Evolutionary conservation across 2,113 vertebrate species (phyloP).

Genomic region (Eira barbara): DNA sequence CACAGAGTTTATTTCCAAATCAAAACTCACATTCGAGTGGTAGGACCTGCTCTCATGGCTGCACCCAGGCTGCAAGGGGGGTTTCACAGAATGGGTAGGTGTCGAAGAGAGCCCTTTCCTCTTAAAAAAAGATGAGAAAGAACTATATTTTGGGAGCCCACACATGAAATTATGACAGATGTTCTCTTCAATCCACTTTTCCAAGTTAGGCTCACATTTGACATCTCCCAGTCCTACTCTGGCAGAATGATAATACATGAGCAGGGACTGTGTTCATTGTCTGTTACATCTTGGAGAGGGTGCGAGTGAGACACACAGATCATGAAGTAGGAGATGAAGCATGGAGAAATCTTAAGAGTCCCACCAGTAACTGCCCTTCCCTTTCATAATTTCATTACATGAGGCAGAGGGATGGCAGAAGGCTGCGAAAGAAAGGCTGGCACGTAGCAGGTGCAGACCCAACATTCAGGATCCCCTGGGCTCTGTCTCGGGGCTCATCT

Average conservation of each 20-base stretch:
- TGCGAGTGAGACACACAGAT: neutral
- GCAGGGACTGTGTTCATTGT: neutral
- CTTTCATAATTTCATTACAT: neutral
- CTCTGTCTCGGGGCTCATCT: neutral
- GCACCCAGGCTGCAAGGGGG: neutral
- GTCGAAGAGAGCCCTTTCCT: neutral
- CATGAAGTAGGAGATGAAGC: neutral
- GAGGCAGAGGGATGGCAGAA: neutral
- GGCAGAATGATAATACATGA: neutral
- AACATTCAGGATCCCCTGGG: neutral
- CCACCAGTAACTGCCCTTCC: neutral
- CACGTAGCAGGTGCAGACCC: no score
- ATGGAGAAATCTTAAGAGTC: neutral
- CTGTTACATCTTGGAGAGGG: neutral
- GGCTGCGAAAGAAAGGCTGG: neutral
- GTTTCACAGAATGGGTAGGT: neutral
- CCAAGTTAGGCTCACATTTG: neutral
- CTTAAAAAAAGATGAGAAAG: neutral
- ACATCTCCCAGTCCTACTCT: neutral
- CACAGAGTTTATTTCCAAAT: neutral
- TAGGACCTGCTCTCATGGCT: neutral
- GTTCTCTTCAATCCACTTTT: neutral
- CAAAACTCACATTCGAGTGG: neutral
- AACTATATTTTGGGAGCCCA: neutral
- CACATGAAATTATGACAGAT: neutral